A percentile compares a stretch with the other conserved stretches of the same genome.
Conservation (phyloP, 2,888 invertebrate genomes). For the Scrobipalpa costella region DNA sequence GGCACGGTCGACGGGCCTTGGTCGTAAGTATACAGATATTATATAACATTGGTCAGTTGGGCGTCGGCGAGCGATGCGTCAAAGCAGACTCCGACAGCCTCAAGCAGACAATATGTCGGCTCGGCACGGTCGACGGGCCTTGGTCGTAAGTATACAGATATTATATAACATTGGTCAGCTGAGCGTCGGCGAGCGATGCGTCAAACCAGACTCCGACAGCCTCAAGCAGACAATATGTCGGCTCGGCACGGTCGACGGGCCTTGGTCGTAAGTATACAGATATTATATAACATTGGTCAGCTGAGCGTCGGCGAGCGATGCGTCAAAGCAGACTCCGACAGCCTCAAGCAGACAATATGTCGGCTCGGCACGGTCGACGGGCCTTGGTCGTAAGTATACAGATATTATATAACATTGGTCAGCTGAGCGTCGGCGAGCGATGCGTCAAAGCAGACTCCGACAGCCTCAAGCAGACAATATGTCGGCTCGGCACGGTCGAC, state of each 20-base stretch:
- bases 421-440: constrained; percentile 96
- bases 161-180: too few species aligned
- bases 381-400: constrained; percentile 62
- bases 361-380: constrained; percentile 96
- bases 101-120: constrained; percentile 93
- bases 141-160: too few species aligned
- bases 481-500: constrained; percentile 94
- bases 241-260: constrained; percentile 95
- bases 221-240: constrained; percentile 95
- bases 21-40: constrained; percentile 57
- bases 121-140: constrained; percentile 96
- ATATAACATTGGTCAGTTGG: constrained; percentile 83
- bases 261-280: constrained; percentile 47
- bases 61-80: constrained; percentile 97
- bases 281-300: too few species aligned
- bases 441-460: constrained; percentile 95
- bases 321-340: constrained; percentile 92
- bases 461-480: constrained; percentile 93
- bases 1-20: too few species aligned
- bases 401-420: too few species aligned
- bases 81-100: constrained; percentile 93
- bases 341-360: constrained; percentile 94
- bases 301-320: constrained; percentile 97
- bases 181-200: constrained; percentile 97
- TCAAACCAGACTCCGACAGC: constrained; percentile 92